Evolutionary conservation across 2,888 invertebrate species (phyloP).

Genomic region (Taenaris catops): DNA sequence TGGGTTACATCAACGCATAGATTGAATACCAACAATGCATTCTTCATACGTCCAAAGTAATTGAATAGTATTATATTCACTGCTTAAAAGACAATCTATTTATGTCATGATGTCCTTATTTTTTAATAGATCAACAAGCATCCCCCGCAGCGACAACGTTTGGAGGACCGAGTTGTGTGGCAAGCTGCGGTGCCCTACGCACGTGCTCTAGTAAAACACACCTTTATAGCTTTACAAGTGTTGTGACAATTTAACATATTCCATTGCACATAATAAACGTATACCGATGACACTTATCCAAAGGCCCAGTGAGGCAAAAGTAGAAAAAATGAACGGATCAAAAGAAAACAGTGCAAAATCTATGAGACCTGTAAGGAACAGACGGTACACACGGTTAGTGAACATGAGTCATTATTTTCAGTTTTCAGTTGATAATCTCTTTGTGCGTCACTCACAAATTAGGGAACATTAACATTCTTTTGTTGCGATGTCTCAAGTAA

Average conservation of each 20-base stretch:
- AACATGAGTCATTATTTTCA: constrained; percentile 64
- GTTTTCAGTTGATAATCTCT: constrained; percentile 49
- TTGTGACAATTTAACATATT: constrained; percentile 5
- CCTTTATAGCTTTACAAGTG: constrained; percentile 9
- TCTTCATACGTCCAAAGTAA: constrained; percentile 39
- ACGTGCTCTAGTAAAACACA: constrained; percentile 49
- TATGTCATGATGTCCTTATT: constrained; percentile 77
- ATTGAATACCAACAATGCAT: constrained; percentile 44
- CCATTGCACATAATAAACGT: not conserved
- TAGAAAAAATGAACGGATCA: constrained; percentile 47
- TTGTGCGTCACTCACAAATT: constrained; percentile 60
- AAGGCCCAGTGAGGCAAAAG: constrained; percentile 38
- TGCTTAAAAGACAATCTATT: constrained; percentile 68
- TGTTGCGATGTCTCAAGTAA: no score
- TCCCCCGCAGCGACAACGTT: constrained; percentile 70
- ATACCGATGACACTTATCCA: constrained; percentile 60
- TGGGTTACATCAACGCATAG: constrained; percentile 71
- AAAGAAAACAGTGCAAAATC: constrained; percentile 72
- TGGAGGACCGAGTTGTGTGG: constrained; percentile 64
- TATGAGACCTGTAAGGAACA: constrained; percentile 84
- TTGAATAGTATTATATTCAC: constrained; percentile 47
- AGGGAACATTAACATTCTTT: constrained; percentile 34
- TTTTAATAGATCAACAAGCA: constrained; percentile 76
- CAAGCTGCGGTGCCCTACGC: constrained; percentile 60
- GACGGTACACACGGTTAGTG: constrained; percentile 85